A percentile compares a stretch with the other conserved stretches of the same genome.
Evolutionary conservation across 2,888 invertebrate genomes (phyloP).

Genomic region (Megaustenia siamemsis): DNA sequence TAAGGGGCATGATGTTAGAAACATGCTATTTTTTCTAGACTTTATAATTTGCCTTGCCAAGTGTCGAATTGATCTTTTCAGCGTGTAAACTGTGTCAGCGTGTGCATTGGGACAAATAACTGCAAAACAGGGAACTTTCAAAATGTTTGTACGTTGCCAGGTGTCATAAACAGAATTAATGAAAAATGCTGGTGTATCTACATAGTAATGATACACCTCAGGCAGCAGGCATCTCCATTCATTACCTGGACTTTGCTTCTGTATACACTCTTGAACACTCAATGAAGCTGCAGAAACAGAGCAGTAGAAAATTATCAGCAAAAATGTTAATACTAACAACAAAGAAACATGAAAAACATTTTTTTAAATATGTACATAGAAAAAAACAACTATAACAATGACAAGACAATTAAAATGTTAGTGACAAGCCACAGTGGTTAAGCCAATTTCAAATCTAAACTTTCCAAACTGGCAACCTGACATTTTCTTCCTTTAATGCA

Average conservation of each 20-base stretch:
- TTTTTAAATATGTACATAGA: too few species aligned
- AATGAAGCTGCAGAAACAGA: conserved; percentile 56
- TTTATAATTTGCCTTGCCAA: conserved; percentile 54
- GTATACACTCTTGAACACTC: conserved; percentile 61
- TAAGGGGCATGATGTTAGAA: conserved; percentile 62
- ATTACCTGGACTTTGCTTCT: conserved; percentile 26
- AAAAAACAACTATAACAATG: too few species aligned
- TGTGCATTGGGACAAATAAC: conserved; percentile 56
- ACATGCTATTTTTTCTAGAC: conserved; percentile 63
- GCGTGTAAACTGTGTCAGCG: conserved; percentile 51
- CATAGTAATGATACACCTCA: conserved; percentile 59
- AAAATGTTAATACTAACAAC: too few species aligned
- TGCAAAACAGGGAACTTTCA: conserved; percentile 59
- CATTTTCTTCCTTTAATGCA: too few species aligned
- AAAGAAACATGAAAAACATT: too few species aligned
- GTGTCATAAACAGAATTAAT: conserved; percentile 64
- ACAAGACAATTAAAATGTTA: too few species aligned
- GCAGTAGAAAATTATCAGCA: too few species aligned
- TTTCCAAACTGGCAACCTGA: too few species aligned
- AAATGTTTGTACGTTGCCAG: conserved; percentile 59
- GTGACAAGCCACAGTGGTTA: too few species aligned
- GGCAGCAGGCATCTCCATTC: conserved; percentile 65
- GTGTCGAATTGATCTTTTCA: conserved; percentile 49
- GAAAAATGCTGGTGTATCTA: conserved; percentile 64
- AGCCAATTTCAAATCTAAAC: too few species aligned